Percentiles rank a stretch among this genome's conserved stretches.
These are phyloP conservation scores for Chrosomus eos DNA, from an alignment of 2,797 vertebrate species.

Conservation along the genomic window DNA sequence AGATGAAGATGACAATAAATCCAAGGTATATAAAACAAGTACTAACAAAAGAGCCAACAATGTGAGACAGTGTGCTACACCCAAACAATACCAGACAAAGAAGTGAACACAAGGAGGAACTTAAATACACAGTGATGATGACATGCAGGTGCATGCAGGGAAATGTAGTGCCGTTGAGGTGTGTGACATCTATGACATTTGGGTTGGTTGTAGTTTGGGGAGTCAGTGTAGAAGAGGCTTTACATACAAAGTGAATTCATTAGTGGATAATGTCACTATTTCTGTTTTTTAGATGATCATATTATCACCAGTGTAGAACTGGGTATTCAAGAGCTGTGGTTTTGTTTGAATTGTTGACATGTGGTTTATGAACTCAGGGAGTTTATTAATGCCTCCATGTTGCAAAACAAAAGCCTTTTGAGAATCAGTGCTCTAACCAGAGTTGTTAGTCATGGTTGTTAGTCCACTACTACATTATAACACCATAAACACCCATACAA, in stretches of 20 bases:
- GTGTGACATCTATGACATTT: neutral
- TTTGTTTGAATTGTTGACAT: slow-evolving; percentile 16
- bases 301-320: neutral
- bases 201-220: neutral
- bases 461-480: slow-evolving; percentile 20
- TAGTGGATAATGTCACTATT: neutral
- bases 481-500: slow-evolving; percentile 31
- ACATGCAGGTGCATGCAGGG: too few species aligned
- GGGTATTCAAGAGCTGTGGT: neutral
- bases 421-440: slow-evolving; percentile 12
- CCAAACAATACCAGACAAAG: too few species aligned
- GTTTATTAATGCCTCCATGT: slow-evolving; percentile 6
- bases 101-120: too few species aligned
- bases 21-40: too few species aligned
- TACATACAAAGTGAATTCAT: neutral
- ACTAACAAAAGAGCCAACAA: too few species aligned
- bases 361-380: neutral
- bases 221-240: neutral
- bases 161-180: too few species aligned
- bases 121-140: too few species aligned
- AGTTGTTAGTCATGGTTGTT: slow-evolving; percentile 41
- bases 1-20: too few species aligned
- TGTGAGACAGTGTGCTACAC: too few species aligned
- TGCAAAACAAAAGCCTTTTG: neutral
- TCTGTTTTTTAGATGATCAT: neutral